Base-by-base conservation (phyloP, 2,797 vertebrate species). In the Neosilurus hyrtlii region DNA sequence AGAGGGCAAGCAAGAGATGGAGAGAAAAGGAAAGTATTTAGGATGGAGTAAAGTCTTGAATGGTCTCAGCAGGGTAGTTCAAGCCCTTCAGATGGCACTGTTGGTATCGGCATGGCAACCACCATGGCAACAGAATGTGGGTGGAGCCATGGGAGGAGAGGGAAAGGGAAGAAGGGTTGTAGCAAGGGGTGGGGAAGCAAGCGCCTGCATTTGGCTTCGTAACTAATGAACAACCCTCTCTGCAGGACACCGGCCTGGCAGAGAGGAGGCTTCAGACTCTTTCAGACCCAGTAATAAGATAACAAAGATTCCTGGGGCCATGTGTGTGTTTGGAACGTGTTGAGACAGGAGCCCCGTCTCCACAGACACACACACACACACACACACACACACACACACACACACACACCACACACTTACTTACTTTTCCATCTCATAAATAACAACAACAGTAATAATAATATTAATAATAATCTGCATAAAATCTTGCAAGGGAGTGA, bases 211-310 rank as follows among this genome's bases (percentile, higher is more conserved):
- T 88, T 75, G 79, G 59, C 88, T 85, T 87, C 80, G 87, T 86
- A 87, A 91, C 91, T 91, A 93, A 93, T 91, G 91, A 86, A 82
- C 67, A 49, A 80, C 86, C 79, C 84, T 83, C 83, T 81, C 84
- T 72, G 86, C 63, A 70, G 37, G 88, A 87, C 83, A 86, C 79
- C 84, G 85, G 77, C 82, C 70, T 84, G 80, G 65, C 80, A 82
- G 71, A 80, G 80, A 86, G 70, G 73, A 85, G 83, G 78, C 82
- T 84, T 86, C 83, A 87, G 80, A 81, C 81, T 84, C 59, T 80
- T 83, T 86, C 82, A 88, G 82, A 86, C 80, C 67, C 85, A 86
- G 61, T 88, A 84, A 88, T 86, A 87, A 76, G 81, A 88, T 87
- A 84, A 88, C 83, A 87, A 86, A 88, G 84, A 83, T 83, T 87